Conservation (phyloP, 2,888 invertebrate species). For the Apotomis capreana region DNA sequence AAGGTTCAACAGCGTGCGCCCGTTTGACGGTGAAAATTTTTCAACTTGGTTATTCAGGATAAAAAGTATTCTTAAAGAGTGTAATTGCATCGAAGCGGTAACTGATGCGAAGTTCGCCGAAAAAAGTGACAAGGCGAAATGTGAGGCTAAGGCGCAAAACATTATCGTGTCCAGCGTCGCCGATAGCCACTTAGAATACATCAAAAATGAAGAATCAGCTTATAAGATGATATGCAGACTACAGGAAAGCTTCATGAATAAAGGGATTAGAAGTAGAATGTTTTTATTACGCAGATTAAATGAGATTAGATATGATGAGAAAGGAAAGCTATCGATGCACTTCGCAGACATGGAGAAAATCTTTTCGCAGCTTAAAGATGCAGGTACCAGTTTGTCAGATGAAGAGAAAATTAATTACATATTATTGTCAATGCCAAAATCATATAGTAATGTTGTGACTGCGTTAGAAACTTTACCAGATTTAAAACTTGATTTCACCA, state of each 20-base stretch:
- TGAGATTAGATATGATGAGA: neutral
- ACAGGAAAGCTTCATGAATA: neutral
- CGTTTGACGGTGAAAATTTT: too few relatives aligned
- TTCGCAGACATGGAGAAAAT: neutral
- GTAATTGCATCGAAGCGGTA: too few relatives aligned
- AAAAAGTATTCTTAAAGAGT: too few relatives aligned
- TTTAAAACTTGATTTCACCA: too few relatives aligned
- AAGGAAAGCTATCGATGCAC: neutral
- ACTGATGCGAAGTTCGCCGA: too few relatives aligned
- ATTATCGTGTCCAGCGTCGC: too few relatives aligned
- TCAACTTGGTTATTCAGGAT: too few relatives aligned
- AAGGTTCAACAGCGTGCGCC: too few relatives aligned
- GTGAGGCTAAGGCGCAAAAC: too few relatives aligned
- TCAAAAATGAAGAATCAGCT: neutral
- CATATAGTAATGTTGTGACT: neutral
- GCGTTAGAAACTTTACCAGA: constrained; percentile 8
- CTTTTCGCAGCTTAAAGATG: neutral
- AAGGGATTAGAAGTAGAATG: constrained; percentile 3
- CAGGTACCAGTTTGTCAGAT: neutral
- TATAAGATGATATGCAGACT: neutral
- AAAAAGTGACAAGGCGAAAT: too few relatives aligned
- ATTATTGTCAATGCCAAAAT: constrained; percentile 19
- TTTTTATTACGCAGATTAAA: neutral
- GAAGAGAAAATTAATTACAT: constrained; percentile 22
- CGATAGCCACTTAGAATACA: constrained; percentile 2